Evolutionary conservation across 2,888 invertebrate species (phyloP), one percentile per base, ranked within the genome.

Genomic region (Zhuqinia jingwanae): DNA sequence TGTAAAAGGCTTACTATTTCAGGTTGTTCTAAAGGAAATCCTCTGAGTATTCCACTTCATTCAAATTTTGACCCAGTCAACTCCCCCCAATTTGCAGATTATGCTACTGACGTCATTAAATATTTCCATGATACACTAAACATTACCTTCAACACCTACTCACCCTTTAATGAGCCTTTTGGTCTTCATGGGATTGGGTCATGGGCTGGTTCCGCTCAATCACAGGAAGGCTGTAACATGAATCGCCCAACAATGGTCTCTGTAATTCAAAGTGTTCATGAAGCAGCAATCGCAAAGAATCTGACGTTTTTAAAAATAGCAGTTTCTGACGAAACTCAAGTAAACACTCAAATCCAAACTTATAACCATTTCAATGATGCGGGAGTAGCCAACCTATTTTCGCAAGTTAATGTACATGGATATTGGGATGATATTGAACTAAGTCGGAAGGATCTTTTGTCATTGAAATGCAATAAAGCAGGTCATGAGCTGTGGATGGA

Each of bases 401-500:
- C 75, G 0, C 90, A 91, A 81, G 87, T 90, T 1, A 90, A 90
- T 56, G 88, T 87, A 10, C 91, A 91, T 68, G 91, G 91, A 6
- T 91, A 91, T 53, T 90, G 89, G 88, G 90, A 91, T 63, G 15
- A 83, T 0, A 25, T 56, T 5, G 79, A 73, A 10, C n/a, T 80
- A 6, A 88, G 84, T n/a, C 47, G 89, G 10, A 79, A 88, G 60
- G 90, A 90, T 65, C 22, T 79, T 6, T 47, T 91, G 5, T 83
- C 84, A 3, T 63, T 83, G 15, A 81, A 76, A 25, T 78, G 79
- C n/a, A 53, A 50, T 2, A 79, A 78, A 58, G 87, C 76, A 63
- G 90, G 89, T 11, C 91, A 91, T 30, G 76, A 78, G 0, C 82
- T 91, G 0, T 91, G 91, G 91, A 91, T 91, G 91, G 90, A 91